These are phyloP conservation scores for Microctenopoma steveboyesi DNA, from an alignment of 2,797 vertebrate genomes.

Conservation along the genomic window DNA sequence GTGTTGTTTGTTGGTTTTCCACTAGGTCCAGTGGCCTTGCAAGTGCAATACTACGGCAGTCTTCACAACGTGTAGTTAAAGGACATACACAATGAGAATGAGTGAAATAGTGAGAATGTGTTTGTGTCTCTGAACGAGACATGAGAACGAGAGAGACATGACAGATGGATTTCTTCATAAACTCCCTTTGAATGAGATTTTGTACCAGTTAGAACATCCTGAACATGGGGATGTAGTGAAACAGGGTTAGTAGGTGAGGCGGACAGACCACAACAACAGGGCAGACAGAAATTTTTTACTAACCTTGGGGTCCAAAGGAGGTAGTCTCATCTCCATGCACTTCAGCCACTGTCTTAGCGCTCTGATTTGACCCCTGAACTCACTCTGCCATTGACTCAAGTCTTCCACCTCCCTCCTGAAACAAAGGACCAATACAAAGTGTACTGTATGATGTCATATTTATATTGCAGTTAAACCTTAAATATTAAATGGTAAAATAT, in stretches of 20 bases:
- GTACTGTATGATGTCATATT: neutral
- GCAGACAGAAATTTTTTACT: constrained; percentile 44
- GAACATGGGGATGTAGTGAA: neutral
- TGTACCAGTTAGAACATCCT: neutral
- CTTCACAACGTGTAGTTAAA: too few species aligned
- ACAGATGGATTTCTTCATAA: constrained; percentile 13
- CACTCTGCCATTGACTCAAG: constrained; percentile 77
- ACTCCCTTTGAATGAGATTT: neutral
- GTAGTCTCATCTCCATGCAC: constrained; percentile 85
- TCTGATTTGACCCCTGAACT: constrained; percentile 85
- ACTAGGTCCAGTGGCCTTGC: too few species aligned
- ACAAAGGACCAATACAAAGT: constrained; percentile 12
- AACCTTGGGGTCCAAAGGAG: constrained; percentile 76
- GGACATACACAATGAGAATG: too few species aligned
- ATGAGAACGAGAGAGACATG: neutral
- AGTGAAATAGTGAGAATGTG: too few species aligned
- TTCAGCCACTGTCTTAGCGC: constrained; percentile 87
- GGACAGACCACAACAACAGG: constrained; percentile 13
- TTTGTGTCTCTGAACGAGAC: neutral
- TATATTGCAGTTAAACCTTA: neutral
- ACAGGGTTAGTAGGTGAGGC: neutral
- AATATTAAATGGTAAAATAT: neutral
- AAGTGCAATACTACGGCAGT: too few species aligned
- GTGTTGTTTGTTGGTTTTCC: too few species aligned
- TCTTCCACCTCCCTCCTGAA: constrained; percentile 69